Percentiles rank a stretch among this genome's conserved stretches.
Evolutionary conservation across 1,140 invertebrate species (phyloP).

Genomic region (Ditylenchus dipsaci): DNA sequence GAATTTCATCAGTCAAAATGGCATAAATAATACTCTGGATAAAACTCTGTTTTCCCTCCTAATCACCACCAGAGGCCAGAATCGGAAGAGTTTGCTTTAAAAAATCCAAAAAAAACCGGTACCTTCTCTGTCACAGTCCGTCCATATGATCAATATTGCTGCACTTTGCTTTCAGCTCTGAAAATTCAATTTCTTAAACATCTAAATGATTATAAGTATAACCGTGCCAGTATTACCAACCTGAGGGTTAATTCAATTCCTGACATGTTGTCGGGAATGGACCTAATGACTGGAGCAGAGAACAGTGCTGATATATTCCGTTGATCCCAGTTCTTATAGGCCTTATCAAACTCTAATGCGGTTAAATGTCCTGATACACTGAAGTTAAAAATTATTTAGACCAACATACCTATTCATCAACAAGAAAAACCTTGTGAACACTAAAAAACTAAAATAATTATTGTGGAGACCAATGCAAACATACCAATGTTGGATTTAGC

Average conservation of each 20-base stretch:
- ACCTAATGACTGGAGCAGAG: constrained; percentile 78
- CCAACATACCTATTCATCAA: neutral
- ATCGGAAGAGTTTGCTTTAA: too few relatives aligned
- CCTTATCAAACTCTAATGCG: neutral
- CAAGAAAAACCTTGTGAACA: neutral
- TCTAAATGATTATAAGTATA: neutral
- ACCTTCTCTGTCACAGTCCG: constrained; percentile 97
- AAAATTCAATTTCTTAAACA: constrained; percentile 64
- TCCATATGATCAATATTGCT: constrained; percentile 88
- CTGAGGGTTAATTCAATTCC: constrained; percentile 67
- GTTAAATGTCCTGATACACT: neutral
- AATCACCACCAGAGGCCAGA: too few relatives aligned
- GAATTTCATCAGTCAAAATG: too few relatives aligned
- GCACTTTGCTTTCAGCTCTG: constrained; percentile 75
- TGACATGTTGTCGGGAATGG: constrained; percentile 70
- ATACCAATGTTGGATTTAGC: constrained; percentile 39
- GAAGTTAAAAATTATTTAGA: neutral
- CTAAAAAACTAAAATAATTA: neutral
- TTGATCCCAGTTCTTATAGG: constrained; percentile 61
- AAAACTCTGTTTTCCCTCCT: too few relatives aligned
- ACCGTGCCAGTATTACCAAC: too few relatives aligned
- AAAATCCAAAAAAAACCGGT: too few relatives aligned
- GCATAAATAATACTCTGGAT: too few relatives aligned
- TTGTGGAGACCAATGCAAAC: neutral
- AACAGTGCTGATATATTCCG: constrained; percentile 80